A percentile compares a stretch with the other conserved stretches of the same genome.
Evolutionary conservation across 2,113 vertebrate genomes (phyloP).

Genomic region (Syngnathus scovelli): DNA sequence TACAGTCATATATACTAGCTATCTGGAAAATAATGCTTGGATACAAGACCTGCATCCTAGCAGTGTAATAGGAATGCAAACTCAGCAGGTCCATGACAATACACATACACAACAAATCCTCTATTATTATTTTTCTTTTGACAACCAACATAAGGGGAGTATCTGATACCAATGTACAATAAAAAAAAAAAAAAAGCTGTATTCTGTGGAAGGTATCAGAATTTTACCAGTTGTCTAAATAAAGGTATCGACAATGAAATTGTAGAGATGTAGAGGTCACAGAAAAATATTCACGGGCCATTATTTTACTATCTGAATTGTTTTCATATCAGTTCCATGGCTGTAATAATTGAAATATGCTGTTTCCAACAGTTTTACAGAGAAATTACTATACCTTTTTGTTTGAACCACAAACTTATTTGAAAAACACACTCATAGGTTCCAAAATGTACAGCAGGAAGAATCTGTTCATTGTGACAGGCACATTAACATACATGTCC

Average conservation of each 20-base stretch:
- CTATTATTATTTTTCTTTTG: not conserved
- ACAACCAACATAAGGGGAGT: not conserved
- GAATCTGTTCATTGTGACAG: no score
- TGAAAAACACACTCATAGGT: no score
- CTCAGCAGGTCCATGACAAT: not conserved
- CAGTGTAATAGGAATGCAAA: slow-evolving; percentile 6
- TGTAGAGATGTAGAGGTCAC: not conserved
- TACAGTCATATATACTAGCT: slow-evolving; percentile 39
- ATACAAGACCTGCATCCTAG: slow-evolving; percentile 34
- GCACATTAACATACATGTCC: no score
- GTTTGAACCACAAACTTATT: no score
- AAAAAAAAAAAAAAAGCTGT: not conserved
- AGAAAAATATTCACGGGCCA: not conserved
- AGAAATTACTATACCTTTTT: no score
- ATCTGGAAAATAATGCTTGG: slow-evolving; percentile 29
- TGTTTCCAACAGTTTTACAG: no score
- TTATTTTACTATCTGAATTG: not conserved
- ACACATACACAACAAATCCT: not conserved
- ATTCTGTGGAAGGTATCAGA: not conserved
- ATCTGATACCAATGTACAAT: not conserved
- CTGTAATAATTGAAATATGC: no score
- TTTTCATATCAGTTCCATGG: not conserved
- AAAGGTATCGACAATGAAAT: not conserved
- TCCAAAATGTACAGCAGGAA: no score
- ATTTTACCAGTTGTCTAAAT: not conserved